A percentile compares a stretch with the other conserved stretches of the same genome.
phyloP scores from a whole-genome alignment of 2,113 vertebrate species.

The Phocoena sinus region DNA sequence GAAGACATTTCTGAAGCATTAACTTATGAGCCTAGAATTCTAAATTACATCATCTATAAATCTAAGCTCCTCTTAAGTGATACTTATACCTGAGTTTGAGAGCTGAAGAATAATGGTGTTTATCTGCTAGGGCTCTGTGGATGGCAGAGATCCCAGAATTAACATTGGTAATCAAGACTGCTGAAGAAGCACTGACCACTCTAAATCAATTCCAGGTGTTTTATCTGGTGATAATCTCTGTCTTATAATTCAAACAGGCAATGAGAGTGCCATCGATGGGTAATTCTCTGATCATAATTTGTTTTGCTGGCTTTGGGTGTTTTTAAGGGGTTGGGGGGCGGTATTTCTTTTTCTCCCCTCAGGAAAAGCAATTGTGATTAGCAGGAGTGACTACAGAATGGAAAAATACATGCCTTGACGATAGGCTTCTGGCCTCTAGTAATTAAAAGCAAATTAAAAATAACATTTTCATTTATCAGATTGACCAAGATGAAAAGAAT shows the following conservation, averaged over 20 bases:
- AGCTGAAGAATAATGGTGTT: slow-evolving; percentile 31
- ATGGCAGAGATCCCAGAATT: slow-evolving; percentile 24
- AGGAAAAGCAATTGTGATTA: neutral
- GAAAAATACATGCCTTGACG: neutral
- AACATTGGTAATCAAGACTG: neutral
- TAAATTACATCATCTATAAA: slow-evolving; percentile 62
- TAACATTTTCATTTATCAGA: neutral
- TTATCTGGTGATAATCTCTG: neutral
- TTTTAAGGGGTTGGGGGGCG: neutral
- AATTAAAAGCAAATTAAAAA: slow-evolving; percentile 26
- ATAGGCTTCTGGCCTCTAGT: neutral
- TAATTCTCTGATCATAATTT: neutral
- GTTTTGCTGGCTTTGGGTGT: neutral
- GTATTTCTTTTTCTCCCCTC: neutral
- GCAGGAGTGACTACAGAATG: neutral
- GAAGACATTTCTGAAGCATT: slow-evolving; percentile 52
- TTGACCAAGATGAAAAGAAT: neutral
- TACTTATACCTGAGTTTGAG: slow-evolving; percentile 5
- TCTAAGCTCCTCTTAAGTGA: slow-evolving; percentile 16
- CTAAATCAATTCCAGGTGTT: slow-evolving; percentile 7
- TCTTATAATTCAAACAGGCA: neutral
- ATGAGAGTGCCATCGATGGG: neutral
- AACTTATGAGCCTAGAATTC: slow-evolving; percentile 49
- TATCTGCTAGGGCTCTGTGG: neutral
- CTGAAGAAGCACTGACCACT: neutral